phyloP scores from a whole-genome alignment of 2,888 invertebrate genomes.

The Tetropium fuscum region DNA sequence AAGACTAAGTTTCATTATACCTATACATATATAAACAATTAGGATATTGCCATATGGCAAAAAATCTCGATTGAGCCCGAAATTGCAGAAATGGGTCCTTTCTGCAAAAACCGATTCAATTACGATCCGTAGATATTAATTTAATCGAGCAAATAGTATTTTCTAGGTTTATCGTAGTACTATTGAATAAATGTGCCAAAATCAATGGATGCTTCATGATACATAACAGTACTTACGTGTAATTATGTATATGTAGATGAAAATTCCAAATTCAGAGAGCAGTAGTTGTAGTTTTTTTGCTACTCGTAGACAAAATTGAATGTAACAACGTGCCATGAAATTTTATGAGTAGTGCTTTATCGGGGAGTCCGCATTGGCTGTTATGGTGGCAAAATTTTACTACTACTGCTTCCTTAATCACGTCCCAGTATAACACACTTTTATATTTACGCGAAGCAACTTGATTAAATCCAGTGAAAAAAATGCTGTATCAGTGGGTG shows the following conservation, averaged over 20 bases:
- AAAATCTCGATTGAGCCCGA: too few species aligned
- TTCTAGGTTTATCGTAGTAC: too few species aligned
- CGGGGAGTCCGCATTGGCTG: not conserved
- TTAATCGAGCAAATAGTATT: too few species aligned
- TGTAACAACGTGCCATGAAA: slow-evolving; percentile 16
- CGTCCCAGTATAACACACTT: slow-evolving; percentile 14
- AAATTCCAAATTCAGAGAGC: slow-evolving; percentile 1
- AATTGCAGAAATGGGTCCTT: too few species aligned
- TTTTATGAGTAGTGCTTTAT: slow-evolving; percentile 11
- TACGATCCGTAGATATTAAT: too few species aligned
- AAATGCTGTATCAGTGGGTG: not conserved
- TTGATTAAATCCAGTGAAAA: slow-evolving; percentile 4
- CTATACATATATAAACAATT: too few species aligned
- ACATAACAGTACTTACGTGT: too few species aligned
- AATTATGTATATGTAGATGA: not conserved
- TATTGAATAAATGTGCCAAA: too few species aligned
- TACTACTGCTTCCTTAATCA: slow-evolving; percentile 16
- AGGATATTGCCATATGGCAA: too few species aligned
- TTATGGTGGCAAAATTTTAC: slow-evolving; percentile 14
- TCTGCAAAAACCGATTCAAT: too few species aligned
- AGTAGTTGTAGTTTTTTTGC: not conserved
- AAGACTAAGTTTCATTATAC: too few species aligned
- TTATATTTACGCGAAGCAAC: slow-evolving; percentile 15
- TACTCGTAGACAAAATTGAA: slow-evolving; percentile 10
- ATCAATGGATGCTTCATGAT: too few species aligned